Evolutionary conservation across 2,888 invertebrate species (phyloP), one percentile per base, ranked within the genome.

Genomic region (Lasius platythorax): DNA sequence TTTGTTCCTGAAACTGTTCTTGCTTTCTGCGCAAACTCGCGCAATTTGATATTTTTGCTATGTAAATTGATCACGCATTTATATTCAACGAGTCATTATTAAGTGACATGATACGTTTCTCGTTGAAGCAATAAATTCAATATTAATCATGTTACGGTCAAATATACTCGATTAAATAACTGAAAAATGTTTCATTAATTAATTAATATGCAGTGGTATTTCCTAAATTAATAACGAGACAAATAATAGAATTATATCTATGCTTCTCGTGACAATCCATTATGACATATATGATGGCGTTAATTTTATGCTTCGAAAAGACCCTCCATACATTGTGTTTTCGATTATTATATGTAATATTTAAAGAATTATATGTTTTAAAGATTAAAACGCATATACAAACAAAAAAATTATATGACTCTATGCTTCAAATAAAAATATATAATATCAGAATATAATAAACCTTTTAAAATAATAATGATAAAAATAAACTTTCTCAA

Each of bases 31-130:
- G 15, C 56, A 11, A 40, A 30, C 18, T 37, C 18, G 9, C 40
- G 43, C 30, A 9, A 78, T 40, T 64, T 37, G 46, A 53, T 64
- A 53, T 66, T 68, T 78, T 43, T n/a, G 53, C 18, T 12, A n/a
- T 67, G 56, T 9, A 68, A 68, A 78, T 68, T 50, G 33, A 76
- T n/a, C 30, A n/a, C 8, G 12, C 37, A 56, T 70, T 43, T 33
- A 5, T 58, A 78, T 58, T 43, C 37, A 67, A 67, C 67, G 68
- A 56, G 1, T 78, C 68, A 78, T 78, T 68, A 68, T 56, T 43
- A 56, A 18, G 23, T 43, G 58, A 58, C 43, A n/a, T 64, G 6
- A 43, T 70, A 70, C 15, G 15, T 68, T 68, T 70, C 53, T 58
- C 23, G 5, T 76, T 18, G 56, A n/a, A 43, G 12, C 15, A 40